A percentile compares a stretch with the other conserved stretches of the same genome.
Conservation (phyloP, 2,113 vertebrate species). For the Globicephala melas region DNA sequence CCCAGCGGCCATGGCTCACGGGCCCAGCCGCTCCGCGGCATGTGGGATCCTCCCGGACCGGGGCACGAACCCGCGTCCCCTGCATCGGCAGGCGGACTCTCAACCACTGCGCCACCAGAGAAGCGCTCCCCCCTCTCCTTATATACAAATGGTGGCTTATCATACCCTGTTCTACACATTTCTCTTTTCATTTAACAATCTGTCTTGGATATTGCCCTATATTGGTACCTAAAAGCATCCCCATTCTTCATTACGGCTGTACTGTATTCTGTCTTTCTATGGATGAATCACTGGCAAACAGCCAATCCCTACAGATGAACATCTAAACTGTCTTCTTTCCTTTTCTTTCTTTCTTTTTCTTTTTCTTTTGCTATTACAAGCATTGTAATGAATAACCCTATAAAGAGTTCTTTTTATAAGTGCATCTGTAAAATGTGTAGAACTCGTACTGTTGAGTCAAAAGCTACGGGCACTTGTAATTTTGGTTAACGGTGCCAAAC, state of each 20-base stretch:
- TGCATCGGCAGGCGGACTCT: too few relatives aligned
- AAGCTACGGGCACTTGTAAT: neutral
- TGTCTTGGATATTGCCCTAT: neutral
- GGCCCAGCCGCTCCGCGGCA: too few relatives aligned
- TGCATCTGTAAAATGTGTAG: neutral
- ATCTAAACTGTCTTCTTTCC: neutral
- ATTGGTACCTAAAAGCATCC: neutral
- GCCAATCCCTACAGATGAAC: neutral
- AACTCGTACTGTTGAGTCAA: neutral
- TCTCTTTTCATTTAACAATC: neutral
- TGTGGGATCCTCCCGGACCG: too few relatives aligned
- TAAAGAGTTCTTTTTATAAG: neutral
- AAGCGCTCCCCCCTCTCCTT: neutral
- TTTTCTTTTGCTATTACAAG: neutral
- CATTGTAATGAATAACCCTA: neutral
- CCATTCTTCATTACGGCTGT: neutral
- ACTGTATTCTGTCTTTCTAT: neutral
- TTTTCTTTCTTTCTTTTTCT: neutral
- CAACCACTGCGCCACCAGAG: too few relatives aligned
- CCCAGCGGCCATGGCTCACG: too few relatives aligned
- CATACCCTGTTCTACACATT: neutral
- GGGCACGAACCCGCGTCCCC: too few relatives aligned
- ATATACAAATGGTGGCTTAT: neutral
- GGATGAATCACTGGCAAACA: neutral
- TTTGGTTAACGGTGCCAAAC: neutral